Percentiles rank a stretch among this genome's conserved stretches.
These are phyloP conservation scores for Dissostichus mawsoni DNA, from an alignment of 2,113 vertebrate genomes.

Conservation along the genomic window DNA sequence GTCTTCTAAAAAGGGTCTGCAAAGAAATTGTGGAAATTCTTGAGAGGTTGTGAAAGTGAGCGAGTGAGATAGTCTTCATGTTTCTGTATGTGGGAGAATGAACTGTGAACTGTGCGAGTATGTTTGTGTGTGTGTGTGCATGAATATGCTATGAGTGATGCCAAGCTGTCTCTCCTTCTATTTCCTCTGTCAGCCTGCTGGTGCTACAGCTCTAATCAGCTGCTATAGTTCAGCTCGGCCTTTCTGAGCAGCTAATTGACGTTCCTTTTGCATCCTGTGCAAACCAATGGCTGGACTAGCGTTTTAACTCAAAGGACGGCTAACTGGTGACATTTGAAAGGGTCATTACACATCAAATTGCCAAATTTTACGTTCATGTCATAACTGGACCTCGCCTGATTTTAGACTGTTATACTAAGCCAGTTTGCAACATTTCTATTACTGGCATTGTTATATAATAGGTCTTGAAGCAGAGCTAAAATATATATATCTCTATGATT, in stretches of 20 bases:
- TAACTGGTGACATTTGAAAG: background rate
- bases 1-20: background rate
- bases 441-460: background rate
- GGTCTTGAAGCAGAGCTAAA: background rate
- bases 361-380: background rate
- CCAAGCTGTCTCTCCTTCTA: constrained; percentile 18
- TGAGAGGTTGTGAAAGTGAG: background rate
- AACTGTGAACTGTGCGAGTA: background rate
- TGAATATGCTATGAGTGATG: constrained; percentile 26
- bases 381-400: background rate
- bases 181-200: constrained; percentile 8
- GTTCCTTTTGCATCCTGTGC: background rate
- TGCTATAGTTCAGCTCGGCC: constrained; percentile 5
- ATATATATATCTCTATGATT: background rate
- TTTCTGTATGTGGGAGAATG: background rate
- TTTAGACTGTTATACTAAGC: background rate
- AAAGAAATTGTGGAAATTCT: background rate
- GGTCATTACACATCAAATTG: background rate
- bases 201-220: constrained; percentile 32
- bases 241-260: background rate
- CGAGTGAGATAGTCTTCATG: background rate
- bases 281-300: background rate
- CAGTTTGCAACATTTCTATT: background rate
- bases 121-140: background rate
- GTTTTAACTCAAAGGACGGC: background rate